phyloP scores from a whole-genome alignment of 2,888 invertebrate genomes.

The Gastrophysa polygoni region DNA sequence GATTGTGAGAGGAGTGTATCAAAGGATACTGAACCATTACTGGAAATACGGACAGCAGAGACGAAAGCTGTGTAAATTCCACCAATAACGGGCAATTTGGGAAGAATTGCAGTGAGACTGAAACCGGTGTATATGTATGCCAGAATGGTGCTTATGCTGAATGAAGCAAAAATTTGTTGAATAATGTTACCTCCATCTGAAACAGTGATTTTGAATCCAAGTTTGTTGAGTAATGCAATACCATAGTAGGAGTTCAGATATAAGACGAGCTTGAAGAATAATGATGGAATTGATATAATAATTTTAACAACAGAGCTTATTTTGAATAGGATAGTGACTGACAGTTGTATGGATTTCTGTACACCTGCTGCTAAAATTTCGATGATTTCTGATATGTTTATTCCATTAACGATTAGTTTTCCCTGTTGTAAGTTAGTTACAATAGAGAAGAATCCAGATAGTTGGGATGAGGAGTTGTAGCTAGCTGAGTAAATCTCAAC shows the following conservation, averaged over 20 bases:
- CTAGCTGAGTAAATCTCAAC: slow-evolving; percentile 12
- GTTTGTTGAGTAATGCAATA: slow-evolving; percentile 17
- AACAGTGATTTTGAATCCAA: slow-evolving; percentile 22
- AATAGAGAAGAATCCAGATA: slow-evolving; percentile 21
- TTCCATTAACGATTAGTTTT: slow-evolving; percentile 18
- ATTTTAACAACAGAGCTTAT: slow-evolving; percentile 17
- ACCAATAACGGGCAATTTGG: slow-evolving; percentile 25
- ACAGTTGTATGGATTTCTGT: slow-evolving; percentile 15
- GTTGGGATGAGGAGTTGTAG: background rate
- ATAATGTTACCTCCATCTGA: slow-evolving; percentile 5
- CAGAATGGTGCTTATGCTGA: slow-evolving; percentile 17
- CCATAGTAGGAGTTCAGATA: slow-evolving; percentile 22
- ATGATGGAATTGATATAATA: slow-evolving; percentile 22
- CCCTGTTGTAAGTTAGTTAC: slow-evolving; percentile 22
- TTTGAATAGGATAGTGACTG: slow-evolving; percentile 24
- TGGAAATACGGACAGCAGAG: slow-evolving; percentile 10
- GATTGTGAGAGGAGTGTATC: slow-evolving; percentile 10
- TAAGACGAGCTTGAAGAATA: slow-evolving; percentile 25
- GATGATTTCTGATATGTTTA: slow-evolving; percentile 29
- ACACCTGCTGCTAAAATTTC: slow-evolving; percentile 13
- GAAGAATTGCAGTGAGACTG: slow-evolving; percentile 13
- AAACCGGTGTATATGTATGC: slow-evolving; percentile 16
- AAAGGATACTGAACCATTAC: slow-evolving; percentile 19
- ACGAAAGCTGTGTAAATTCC: slow-evolving; percentile 20
- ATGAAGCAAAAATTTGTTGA: slow-evolving; percentile 6